Evolutionary conservation across 2,797 vertebrate species (phyloP).

Genomic region (Crypturellus tataupa): DNA sequence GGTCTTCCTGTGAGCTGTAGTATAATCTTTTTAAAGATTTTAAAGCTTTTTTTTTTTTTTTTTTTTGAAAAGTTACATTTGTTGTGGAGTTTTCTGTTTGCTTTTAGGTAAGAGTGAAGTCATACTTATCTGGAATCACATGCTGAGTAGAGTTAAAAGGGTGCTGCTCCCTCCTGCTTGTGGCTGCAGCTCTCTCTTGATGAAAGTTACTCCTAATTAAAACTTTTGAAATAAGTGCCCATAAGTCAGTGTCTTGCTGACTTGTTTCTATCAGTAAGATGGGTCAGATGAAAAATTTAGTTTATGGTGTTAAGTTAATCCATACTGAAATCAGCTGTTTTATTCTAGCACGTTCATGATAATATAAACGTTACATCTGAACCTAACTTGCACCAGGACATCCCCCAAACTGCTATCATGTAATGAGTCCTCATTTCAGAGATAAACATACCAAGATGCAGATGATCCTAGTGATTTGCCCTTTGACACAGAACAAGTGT

Average conservation of each 20-base stretch:
- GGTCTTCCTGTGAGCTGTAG: neutral
- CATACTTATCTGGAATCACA: neutral
- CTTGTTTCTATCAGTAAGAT: neutral
- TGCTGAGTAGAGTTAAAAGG: fast-evolving
- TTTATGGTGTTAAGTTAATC: neutral
- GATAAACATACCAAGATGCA: neutral
- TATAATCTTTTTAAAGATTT: neutral
- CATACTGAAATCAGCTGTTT: neutral
- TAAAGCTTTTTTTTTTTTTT: neutral
- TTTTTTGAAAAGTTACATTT: neutral
- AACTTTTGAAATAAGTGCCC: neutral
- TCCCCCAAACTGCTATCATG: neutral
- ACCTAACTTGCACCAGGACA: neutral
- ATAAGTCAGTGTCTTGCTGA: neutral
- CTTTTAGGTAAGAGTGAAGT: conserved; percentile 12
- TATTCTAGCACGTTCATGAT: neutral
- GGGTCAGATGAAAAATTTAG: neutral
- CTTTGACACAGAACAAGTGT: neutral
- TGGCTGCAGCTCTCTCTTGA: neutral
- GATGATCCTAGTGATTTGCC: neutral
- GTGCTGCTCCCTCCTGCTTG: neutral
- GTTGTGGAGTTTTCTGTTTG: neutral
- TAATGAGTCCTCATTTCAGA: neutral
- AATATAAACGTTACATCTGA: neutral
- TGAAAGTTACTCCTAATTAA: neutral